Conservation (phyloP, 2,797 vertebrate genomes). For the Poeciliopsis paucimaculata region DNA sequence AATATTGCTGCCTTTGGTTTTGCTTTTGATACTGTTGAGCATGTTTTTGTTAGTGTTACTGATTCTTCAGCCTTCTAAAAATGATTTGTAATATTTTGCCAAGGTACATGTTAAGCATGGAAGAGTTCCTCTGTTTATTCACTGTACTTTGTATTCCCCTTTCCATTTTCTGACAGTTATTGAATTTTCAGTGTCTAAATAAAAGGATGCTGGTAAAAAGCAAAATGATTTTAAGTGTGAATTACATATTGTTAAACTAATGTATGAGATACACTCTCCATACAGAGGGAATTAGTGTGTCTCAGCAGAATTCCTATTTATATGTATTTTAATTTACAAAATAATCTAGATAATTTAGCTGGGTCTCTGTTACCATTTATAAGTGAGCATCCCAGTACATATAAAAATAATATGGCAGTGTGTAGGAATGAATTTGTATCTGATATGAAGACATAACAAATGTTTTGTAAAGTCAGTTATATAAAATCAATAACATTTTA, state of each 20-base stretch:
- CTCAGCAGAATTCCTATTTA: not conserved
- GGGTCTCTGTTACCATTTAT: not conserved
- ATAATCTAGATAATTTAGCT: no score
- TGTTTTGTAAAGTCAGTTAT: not conserved
- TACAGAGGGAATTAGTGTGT: not conserved
- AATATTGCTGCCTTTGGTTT: slow-evolving; percentile 31
- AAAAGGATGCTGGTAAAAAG: not conserved
- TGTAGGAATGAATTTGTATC: not conserved
- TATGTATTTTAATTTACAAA: not conserved
- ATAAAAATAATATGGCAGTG: not conserved
- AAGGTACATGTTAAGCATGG: slow-evolving; percentile 27
- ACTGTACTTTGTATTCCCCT: slow-evolving; percentile 6
- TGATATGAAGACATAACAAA: not conserved
- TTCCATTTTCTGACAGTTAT: not conserved
- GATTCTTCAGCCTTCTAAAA: slow-evolving; percentile 19
- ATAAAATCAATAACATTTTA: not conserved
- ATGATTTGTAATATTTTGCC: slow-evolving; percentile 27
- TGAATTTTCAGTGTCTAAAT: slow-evolving; percentile 4
- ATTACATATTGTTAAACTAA: not conserved
- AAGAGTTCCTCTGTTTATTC: slow-evolving; percentile 13
- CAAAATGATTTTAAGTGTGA: not conserved
- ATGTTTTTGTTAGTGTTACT: slow-evolving; percentile 26
- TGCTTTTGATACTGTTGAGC: slow-evolving; percentile 41
- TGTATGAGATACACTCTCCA: no score
- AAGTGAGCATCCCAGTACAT: not conserved